A percentile compares a stretch with the other conserved stretches of the same genome.
Conservation (phyloP, 2,113 vertebrate species). For the Morone chrysops region DNA sequence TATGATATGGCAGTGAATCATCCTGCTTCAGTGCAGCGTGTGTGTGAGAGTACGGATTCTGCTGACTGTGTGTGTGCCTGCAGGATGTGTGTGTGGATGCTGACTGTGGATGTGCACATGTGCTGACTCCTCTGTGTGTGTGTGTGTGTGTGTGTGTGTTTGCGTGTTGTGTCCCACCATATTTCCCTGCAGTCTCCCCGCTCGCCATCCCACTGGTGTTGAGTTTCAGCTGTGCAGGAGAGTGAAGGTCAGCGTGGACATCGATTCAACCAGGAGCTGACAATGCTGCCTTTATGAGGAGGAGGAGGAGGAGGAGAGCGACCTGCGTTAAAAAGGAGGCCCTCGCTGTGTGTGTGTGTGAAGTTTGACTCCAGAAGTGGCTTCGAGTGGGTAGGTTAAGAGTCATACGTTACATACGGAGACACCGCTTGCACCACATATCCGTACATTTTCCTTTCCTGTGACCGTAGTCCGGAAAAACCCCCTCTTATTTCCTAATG, state of each 20-base stretch:
- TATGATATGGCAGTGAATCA: background rate
- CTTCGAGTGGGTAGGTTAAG: background rate
- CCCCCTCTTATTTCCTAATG: background rate
- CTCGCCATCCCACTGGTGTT: conserved; percentile 25
- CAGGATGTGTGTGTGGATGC: conserved; percentile 1
- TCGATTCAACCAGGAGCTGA: conserved; percentile 27
- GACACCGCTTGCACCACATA: too few species aligned
- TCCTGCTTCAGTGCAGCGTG: too few species aligned
- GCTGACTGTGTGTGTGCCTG: background rate
- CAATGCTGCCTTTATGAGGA: conserved; percentile 26
- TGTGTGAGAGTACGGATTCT: background rate
- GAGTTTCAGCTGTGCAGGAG: conserved; percentile 45
- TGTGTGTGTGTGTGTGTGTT: background rate
- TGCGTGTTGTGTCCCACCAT: conserved; percentile 24
- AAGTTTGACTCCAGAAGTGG: background rate
- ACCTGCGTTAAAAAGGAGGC: conserved; percentile 6
- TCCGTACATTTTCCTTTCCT: background rate
- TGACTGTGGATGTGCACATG: conserved; percentile 3
- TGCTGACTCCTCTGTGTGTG: too few species aligned
- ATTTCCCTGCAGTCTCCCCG: conserved; percentile 46
- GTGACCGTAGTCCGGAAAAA: background rate
- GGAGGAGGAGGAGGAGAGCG: background rate
- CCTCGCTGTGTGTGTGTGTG: background rate
- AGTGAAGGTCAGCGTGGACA: conserved; percentile 64
- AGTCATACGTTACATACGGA: too few species aligned